Evolutionary conservation across 2,888 invertebrate species (phyloP), one percentile per base, ranked within the genome.

Genomic region (Amblyjoppa proteus): DNA sequence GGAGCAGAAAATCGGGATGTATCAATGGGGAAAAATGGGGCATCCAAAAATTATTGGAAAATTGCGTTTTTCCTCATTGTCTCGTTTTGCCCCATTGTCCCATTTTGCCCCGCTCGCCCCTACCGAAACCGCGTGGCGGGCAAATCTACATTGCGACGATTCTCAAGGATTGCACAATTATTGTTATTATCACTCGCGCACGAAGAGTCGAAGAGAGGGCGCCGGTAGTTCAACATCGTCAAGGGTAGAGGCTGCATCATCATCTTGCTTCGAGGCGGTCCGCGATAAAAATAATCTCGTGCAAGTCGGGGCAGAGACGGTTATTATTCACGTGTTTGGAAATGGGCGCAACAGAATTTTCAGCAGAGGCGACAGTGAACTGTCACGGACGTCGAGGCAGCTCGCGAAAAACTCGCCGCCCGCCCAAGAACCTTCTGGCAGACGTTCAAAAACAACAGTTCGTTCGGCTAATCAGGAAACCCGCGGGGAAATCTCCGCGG

Each of bases 341-440:
- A 66, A 76, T 45, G 25, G 53, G 76, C 76, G 25, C 28, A 13
- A 13, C 28, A 58, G 58, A 58, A 11, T 28, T 58, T 58, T 58
- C 58, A 28, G 20, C 58, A 68, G 66, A 56, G 81, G 71, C 76
- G 84, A 76, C 84, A 73, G 76, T 84, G 80, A 84, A 84, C 84
- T 81, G 84, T 84, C 75, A 73, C 51, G 79, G 45, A 38, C 34
- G 13, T 68, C 51, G 58, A 58, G 25, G 81, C 81, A 77, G 77
- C 81, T 68, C 25, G 31, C 45, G 61, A 68, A 81, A 73, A 56
- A 34, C 31, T 31, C 64, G 16, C 11, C 11, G 9, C 38, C 58
- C 49, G 38, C 58, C 68, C 20, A 38, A 51, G 69, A 66, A 58
- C 49, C 51, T 56, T 28, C 75, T 84, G 83, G 83, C 83, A 80